phyloP scores from a whole-genome alignment of 2,888 invertebrate species.

The Tinea semifulvella region DNA sequence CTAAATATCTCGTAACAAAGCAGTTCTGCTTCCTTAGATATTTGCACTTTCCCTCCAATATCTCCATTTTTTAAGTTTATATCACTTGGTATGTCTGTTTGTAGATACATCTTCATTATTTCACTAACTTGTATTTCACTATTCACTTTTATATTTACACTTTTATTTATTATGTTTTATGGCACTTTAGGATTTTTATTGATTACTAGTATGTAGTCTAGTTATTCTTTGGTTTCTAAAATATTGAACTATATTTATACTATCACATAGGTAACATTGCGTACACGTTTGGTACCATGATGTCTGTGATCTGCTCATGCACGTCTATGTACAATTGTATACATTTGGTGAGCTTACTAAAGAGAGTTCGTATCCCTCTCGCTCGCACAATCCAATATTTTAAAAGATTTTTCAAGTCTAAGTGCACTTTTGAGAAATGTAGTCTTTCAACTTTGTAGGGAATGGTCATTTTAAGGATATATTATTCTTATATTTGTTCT shows the following conservation, averaged over 20 bases:
- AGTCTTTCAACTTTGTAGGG: too few species aligned
- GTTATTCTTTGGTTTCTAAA: background rate
- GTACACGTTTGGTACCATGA: too few species aligned
- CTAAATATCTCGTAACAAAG: conserved; percentile 60
- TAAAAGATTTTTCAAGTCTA: too few species aligned
- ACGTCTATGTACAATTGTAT: too few species aligned
- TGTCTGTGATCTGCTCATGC: too few species aligned
- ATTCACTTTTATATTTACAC: conserved; percentile 14
- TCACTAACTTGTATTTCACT: background rate
- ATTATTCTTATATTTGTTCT: too few species aligned
- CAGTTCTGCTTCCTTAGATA: conserved; percentile 60
- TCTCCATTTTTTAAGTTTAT: conserved; percentile 41
- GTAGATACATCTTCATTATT: conserved; percentile 50
- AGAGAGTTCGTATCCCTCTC: too few species aligned
- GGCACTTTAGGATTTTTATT: conserved; percentile 1
- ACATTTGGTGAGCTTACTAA: too few species aligned
- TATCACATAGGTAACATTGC: too few species aligned
- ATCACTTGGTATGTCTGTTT: conserved; percentile 49
- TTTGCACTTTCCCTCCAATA: conserved; percentile 43
- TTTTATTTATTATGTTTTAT: conserved; percentile 14
- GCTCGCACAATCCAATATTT: too few species aligned
- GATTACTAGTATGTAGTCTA: background rate
- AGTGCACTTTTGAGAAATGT: too few species aligned
- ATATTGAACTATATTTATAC: background rate
- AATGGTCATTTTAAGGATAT: too few species aligned